These are phyloP conservation scores for Cephus spinipes DNA, from an alignment of 2,888 invertebrate genomes.

Conservation along the genomic window DNA sequence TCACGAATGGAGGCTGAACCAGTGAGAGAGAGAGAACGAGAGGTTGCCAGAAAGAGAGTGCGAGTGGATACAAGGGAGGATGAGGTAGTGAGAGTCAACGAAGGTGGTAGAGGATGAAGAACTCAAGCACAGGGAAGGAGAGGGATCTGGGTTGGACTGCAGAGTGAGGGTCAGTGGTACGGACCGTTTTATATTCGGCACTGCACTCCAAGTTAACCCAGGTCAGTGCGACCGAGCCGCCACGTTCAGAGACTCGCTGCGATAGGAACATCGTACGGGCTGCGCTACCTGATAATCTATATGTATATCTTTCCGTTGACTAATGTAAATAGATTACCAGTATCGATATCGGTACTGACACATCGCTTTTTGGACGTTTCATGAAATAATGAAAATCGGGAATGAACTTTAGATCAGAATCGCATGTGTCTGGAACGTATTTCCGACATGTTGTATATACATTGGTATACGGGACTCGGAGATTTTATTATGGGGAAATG, in stretches of 20 bases:
- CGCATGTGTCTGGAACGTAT: neutral
- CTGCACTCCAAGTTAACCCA: conserved; percentile 59
- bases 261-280: neutral
- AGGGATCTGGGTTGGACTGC: neutral
- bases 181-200: conserved; percentile 62
- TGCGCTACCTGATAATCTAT: neutral
- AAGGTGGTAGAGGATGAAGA: neutral
- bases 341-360: neutral
- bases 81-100: neutral
- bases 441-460: too few relatives aligned
- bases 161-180: conserved; percentile 52
- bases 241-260: conserved; percentile 1
- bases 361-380: neutral
- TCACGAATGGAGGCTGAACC: neutral
- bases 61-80: neutral
- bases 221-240: conserved; percentile 55
- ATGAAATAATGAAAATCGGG: neutral
- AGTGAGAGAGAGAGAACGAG: conserved; percentile 23
- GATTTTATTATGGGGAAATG: neutral
- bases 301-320: neutral
- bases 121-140: neutral
- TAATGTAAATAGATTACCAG: neutral
- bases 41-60: neutral
- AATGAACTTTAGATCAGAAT: neutral
- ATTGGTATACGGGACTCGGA: neutral